Conservation (phyloP, 2,888 invertebrate genomes). For the Invenusta paracnida region DNA sequence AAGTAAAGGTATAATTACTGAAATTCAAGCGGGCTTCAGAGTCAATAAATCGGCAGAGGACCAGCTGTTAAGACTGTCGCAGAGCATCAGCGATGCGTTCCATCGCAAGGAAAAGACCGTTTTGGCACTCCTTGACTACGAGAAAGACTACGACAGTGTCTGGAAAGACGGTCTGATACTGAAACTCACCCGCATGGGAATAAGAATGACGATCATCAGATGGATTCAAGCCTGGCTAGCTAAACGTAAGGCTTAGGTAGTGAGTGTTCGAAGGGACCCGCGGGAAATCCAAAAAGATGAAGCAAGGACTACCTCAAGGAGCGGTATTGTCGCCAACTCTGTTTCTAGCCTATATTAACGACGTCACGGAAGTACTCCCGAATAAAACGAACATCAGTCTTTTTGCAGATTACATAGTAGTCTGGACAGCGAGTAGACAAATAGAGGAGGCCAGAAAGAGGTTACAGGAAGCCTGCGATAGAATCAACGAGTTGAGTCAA, state of each 20-base stretch:
- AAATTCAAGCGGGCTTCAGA: not conserved
- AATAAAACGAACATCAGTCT: not conserved
- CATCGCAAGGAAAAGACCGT: not conserved
- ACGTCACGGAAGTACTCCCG: not conserved
- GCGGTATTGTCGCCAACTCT: not conserved
- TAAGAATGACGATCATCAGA: not conserved
- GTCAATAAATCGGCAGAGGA: not conserved
- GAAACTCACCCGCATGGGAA: not conserved
- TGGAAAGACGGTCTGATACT: not conserved
- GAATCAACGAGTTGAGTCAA: conserved; percentile 8
- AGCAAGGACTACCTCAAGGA: not conserved
- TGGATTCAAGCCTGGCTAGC: not conserved
- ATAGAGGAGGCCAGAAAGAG: not conserved
- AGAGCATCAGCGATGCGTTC: not conserved
- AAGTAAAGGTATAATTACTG: not conserved
- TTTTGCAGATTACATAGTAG: conserved; percentile 10
- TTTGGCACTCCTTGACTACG: not conserved
- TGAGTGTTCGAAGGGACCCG: not conserved
- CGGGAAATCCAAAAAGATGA: not conserved
- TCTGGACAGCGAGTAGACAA: not conserved
- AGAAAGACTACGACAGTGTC: not conserved
- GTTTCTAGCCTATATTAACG: not conserved
- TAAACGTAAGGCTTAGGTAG: not conserved
- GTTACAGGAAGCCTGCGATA: conserved; percentile 5
- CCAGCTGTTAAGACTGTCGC: not conserved